Conservation (phyloP, 2,797 vertebrate species). For the Amazona finschi region DNA sequence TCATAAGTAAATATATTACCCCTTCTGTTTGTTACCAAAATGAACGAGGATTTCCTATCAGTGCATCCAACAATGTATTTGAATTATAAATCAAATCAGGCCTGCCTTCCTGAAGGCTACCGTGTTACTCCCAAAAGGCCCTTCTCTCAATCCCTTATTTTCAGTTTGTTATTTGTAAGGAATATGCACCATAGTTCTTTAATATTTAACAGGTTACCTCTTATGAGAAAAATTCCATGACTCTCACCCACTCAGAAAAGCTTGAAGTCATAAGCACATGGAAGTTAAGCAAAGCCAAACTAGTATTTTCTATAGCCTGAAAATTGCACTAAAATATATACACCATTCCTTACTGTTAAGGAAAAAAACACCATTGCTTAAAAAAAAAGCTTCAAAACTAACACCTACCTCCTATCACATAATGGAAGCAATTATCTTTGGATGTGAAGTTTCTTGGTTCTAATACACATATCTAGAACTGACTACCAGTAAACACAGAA, state of each 20-base stretch:
- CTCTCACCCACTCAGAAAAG: background rate
- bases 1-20: background rate
- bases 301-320: background rate
- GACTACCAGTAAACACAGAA: background rate
- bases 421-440: background rate
- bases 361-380: background rate
- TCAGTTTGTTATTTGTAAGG: background rate
- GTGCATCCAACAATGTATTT: background rate
- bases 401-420: background rate
- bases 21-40: background rate
- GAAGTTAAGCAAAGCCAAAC: slow-evolving; percentile 2
- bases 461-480: background rate
- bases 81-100: background rate
- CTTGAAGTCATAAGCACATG: background rate
- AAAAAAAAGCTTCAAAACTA: background rate
- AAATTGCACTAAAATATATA: background rate
- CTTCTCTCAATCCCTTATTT: background rate
- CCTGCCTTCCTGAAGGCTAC: background rate
- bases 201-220: background rate
- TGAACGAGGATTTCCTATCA: background rate
- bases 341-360: background rate
- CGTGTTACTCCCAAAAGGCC: background rate
- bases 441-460: background rate
- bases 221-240: background rate
- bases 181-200: background rate